A percentile compares a stretch with the other conserved stretches of the same genome.
Evolutionary conservation across 2,113 vertebrate genomes (phyloP).

Genomic region (Anas platyrhynchos): DNA sequence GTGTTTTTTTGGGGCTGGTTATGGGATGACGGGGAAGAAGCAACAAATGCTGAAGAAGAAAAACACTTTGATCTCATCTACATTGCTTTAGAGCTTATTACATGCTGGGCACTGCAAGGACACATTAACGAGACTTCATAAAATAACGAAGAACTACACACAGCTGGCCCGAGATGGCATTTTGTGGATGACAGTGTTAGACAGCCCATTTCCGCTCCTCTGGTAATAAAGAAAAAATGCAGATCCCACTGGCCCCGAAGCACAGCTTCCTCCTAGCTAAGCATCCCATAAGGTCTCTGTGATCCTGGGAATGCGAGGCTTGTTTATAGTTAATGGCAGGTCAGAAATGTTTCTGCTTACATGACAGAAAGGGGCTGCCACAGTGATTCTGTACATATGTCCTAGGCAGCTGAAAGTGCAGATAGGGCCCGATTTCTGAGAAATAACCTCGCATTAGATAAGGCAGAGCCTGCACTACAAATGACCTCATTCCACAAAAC

Average conservation of each 20-base stretch:
- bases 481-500: fast-evolving
- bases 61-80: background rate
- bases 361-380: background rate
- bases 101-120: background rate
- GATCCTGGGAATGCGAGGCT: background rate
- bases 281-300: background rate
- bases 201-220: background rate
- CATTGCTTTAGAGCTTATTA: background rate
- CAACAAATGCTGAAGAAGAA: background rate
- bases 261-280: background rate
- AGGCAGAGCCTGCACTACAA: background rate
- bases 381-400: background rate
- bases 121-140: background rate
- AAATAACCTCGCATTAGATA: fast-evolving
- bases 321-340: background rate
- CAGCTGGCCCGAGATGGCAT: background rate
- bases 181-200: background rate
- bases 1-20: background rate
- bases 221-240: background rate
- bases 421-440: background rate
- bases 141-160: background rate
- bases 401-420: background rate
- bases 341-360: background rate
- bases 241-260: background rate
- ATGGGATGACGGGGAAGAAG: background rate